Conservation (phyloP, 2,888 invertebrate genomes). For the Drosophila austrosaltans region DNA sequence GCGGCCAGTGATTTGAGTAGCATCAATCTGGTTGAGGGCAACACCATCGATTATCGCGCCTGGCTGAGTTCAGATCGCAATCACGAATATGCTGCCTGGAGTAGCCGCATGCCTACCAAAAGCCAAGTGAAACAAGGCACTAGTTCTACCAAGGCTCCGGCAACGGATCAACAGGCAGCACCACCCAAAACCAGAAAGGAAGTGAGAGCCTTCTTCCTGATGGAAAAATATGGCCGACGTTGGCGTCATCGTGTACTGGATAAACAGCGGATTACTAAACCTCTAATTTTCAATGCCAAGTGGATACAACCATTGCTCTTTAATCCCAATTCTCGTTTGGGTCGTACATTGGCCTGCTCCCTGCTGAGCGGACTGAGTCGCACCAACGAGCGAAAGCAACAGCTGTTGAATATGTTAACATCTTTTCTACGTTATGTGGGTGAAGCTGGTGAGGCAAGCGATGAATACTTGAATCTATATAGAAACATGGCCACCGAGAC, state of each 20-base stretch:
- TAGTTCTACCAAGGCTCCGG: constrained; percentile 29
- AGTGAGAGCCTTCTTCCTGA: constrained; percentile 85
- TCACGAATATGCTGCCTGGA: constrained; percentile 90
- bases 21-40: constrained; percentile 85
- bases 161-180: constrained; percentile 52
- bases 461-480: constrained; percentile 94
- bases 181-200: constrained; percentile 36
- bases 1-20: constrained; percentile 85
- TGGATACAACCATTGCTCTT: constrained; percentile 97
- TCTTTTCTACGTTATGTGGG: constrained; percentile 94
- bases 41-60: constrained; percentile 89
- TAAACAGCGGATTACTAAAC: constrained; percentile 81
- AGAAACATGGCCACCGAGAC: constrained; percentile 92
- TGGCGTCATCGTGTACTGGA: constrained; percentile 85
- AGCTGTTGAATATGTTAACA: constrained; percentile 93
- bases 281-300: constrained; percentile 85
- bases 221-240: constrained; percentile 89
- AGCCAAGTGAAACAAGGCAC: constrained; percentile 52
- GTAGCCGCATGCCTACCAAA: constrained; percentile 85
- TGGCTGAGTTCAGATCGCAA: constrained; percentile 89
- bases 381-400: constrained; percentile 87
- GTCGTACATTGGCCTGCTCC: constrained; percentile 94
- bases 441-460: constrained; percentile 94
- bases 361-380: constrained; percentile 93
- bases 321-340: constrained; percentile 94